Evolutionary conservation across 2,797 vertebrate species (phyloP).

Genomic region (Pseudotriccus pelzelni): DNA sequence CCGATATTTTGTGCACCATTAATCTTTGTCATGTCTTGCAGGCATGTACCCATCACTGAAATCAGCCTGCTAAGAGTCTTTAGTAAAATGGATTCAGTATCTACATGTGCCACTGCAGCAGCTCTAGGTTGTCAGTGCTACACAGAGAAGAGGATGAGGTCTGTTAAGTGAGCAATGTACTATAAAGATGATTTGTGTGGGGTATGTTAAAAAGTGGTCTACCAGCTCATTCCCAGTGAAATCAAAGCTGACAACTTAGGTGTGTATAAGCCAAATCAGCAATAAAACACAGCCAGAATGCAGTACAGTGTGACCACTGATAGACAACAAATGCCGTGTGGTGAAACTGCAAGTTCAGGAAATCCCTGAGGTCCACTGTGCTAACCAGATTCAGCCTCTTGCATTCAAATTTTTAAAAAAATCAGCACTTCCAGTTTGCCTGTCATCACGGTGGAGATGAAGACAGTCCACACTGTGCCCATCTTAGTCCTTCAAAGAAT

Average conservation of each 20-base stretch:
- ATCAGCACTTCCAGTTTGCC: neutral
- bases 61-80: neutral
- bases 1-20: neutral
- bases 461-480: fast-evolving
- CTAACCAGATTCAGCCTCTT: neutral
- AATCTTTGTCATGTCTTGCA: neutral
- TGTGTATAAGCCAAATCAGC: neutral
- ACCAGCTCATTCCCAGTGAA: neutral
- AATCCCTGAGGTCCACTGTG: fast-evolving
- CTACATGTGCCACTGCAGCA: neutral
- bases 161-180: neutral
- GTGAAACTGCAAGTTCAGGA: neutral
- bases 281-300: neutral
- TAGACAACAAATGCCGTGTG: fast-evolving
- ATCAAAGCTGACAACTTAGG: neutral
- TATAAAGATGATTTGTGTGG: neutral
- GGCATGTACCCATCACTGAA: neutral
- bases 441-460: neutral
- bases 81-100: neutral
- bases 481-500: neutral
- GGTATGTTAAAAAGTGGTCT: neutral
- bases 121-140: neutral
- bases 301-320: neutral
- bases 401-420: fast-evolving
- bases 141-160: neutral